Base-by-base conservation (phyloP, 2,888 invertebrate genomes). In the Ectemnius lituratus region DNA sequence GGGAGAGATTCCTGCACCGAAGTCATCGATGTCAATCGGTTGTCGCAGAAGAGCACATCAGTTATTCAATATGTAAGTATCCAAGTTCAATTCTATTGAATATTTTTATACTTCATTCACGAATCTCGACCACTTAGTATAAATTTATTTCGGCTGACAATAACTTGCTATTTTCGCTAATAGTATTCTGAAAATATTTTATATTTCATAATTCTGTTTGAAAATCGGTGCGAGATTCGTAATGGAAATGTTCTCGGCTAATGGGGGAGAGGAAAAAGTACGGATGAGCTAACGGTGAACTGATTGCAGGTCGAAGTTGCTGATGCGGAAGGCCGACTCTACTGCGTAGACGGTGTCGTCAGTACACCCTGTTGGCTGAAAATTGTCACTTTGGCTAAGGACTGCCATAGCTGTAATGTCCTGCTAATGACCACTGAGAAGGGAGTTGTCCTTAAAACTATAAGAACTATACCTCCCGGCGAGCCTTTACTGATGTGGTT, bases 401-500 rank as follows among this genome's bases (percentile, higher is more conserved):
- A 95, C 87, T 93, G 94, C 71, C 94, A 94, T 85, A 93, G 93
- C 80, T 94, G 93, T 84, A 95, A 95, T 84, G 90, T 94, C 4
- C 88, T 93, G 62, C 85, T 94, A n/a, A 89, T 87, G 73, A 75
- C 84, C 58, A 82, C 82, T 49, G 80, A 86, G 18, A 79, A 80
- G 4, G 86, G 88, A 37, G 80, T 90, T 37, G 85, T 92, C 0
- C 86, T 94, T 4, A 92, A 92, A 87, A 91, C 92, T 1, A 92
- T 92, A 8, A 91, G 91, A 76, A 90, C 91, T 0, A 91, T 94
- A 46, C 91, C 92, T 60, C 91, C 92, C 1, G 95, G 95, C 47
- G 94, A 95, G 73, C 95, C 95, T 83, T 91, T 97, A 62, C 92
- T 94, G 45, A 92, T 97, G 82, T 98, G 98, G 98, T 97, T 97